Conservation (phyloP, 2,888 invertebrate species). For the Dasysyrphus albostriatus region DNA sequence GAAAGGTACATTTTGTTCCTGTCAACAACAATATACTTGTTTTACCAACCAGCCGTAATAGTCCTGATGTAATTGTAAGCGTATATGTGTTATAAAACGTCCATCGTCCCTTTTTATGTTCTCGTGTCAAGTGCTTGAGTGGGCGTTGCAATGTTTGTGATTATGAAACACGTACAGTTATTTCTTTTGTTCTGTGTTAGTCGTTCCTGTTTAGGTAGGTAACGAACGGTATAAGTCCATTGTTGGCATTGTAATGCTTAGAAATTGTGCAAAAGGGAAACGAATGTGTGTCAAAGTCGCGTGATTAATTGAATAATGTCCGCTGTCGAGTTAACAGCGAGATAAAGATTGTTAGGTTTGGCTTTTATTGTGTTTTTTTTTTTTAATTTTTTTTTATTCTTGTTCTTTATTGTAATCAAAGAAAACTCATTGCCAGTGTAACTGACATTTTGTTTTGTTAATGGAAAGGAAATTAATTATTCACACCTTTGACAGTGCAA, state of each 20-base stretch:
- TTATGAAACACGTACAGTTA: conserved; percentile 34
- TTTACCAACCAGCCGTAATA: not conserved
- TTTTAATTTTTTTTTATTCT: not conserved
- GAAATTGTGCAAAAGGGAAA: conserved; percentile 23
- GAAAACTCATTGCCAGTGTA: conserved; percentile 17
- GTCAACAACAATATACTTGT: conserved; percentile 43
- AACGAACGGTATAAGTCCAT: conserved; percentile 17
- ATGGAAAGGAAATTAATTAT: conserved; percentile 29
- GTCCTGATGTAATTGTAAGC: not conserved
- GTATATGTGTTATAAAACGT: conserved; percentile 45
- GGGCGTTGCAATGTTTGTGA: conserved; percentile 40
- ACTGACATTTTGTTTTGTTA: conserved; percentile 30
- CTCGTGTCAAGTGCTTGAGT: conserved; percentile 49
- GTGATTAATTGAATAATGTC: conserved; percentile 39
- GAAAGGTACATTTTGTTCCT: conserved; percentile 2
- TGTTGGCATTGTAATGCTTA: conserved; percentile 24
- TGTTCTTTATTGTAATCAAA: conserved; percentile 5
- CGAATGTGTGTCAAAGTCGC: conserved; percentile 25
- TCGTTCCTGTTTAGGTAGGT: not conserved
- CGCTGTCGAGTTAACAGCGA: conserved; percentile 32
- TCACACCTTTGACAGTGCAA: conserved; percentile 33
- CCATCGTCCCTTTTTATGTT: conserved; percentile 60
- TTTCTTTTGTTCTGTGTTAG: not conserved
- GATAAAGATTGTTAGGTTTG: conserved; percentile 20
- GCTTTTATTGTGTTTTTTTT: conserved; percentile 11